Base-by-base conservation (phyloP, 2,113 vertebrate genomes). In the Coreoperca whiteheadi region DNA sequence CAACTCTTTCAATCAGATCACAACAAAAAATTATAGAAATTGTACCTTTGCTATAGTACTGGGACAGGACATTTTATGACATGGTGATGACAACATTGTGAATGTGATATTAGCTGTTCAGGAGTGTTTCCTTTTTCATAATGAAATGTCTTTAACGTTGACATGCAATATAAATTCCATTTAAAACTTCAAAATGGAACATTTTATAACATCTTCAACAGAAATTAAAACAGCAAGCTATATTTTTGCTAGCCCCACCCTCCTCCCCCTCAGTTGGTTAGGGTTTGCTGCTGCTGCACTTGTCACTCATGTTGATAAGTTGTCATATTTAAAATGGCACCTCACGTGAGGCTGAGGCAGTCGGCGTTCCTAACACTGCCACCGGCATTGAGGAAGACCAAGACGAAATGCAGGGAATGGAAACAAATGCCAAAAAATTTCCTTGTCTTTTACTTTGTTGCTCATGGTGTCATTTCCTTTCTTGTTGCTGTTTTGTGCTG, bases 241-340 rank as follows among this genome's bases (percentile, higher is more conserved):
- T 61, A 10, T 53, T 30, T 12, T n/a, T 43, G 32, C 4, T 48
- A 4, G 51, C 39, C n/a, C 50, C 8, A 9, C 72, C 56, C 23
- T 41, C 21, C 25, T 41, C 25, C 39, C 32, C 25, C 18, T 37
- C 30, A 50, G 50, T 25, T 69, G 7, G 6, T 61, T 15, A 46
- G 32, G 25, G 43, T 76, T 59, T 18, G 18, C 39, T 50, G 65
- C 41, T 64, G 32, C 32, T n/a, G 14, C 37, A 32, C 68, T 34
- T 81, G 83, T 83, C 72, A 82, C 46, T 89, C 82, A 87, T 23
- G 9, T 15, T 64, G 46, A 78, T 54, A 61, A 39, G 21, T 67
- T 73, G 65, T 79, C 72, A 48, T 68, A 46, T 83, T 78, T 75
- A 37, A 80, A 75, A 66, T 65, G 68, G 15, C 77, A 59, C 18